A percentile compares a stretch with the other conserved stretches of the same genome.
Conservation (phyloP, 2,113 vertebrate species). For the Elephas maximus region DNA sequence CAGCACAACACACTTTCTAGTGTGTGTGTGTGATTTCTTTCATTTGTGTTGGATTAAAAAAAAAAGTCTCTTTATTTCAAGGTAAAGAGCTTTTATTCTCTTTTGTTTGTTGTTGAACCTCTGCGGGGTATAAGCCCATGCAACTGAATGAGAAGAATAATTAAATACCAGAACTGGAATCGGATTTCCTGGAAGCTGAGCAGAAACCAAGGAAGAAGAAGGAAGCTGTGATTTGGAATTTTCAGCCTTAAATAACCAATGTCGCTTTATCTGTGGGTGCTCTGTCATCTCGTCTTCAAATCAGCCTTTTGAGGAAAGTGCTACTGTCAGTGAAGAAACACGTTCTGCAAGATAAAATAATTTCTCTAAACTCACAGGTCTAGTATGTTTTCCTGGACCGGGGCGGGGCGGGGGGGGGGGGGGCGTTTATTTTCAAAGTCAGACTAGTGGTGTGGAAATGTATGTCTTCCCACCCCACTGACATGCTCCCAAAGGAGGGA, state of each 20-base stretch:
- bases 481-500: not conserved
- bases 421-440: not conserved
- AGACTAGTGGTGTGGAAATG: not conserved
- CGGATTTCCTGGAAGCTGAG: not conserved
- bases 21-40: not conserved
- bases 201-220: conserved; percentile 8
- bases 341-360: not conserved
- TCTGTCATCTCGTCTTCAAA: not conserved
- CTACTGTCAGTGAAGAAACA: not conserved
- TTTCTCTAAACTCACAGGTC: not conserved
- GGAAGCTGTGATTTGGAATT: not conserved
- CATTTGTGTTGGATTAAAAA: not conserved
- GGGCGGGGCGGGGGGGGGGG: no score
- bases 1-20: not conserved
- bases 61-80: not conserved
- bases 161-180: not conserved
- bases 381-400: not conserved
- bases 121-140: not conserved
- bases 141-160: not conserved
- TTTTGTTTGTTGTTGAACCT: conserved; percentile 13
- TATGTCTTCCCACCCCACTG: not conserved
- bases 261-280: not conserved
- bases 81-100: not conserved
- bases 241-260: not conserved
- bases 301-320: not conserved